Percentiles rank a stretch among this genome's conserved stretches.
Evolutionary conservation across 53 echinoderm and acorn worm species (phyloP).

Genomic region (Crossaster papposus): DNA sequence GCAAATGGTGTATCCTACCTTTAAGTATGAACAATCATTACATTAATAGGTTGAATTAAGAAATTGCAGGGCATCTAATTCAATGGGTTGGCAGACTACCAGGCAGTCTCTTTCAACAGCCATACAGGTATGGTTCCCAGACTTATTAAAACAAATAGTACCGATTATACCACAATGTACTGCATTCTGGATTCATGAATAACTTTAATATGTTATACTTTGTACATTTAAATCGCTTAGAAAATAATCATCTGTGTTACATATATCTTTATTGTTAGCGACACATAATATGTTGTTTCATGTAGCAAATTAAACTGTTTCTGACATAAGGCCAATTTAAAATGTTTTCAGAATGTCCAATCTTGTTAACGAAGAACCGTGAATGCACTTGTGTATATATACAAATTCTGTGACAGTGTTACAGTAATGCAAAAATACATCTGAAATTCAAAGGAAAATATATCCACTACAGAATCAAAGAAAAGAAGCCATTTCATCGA

Average conservation of each 20-base stretch:
- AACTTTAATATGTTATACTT: neutral
- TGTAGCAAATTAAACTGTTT: neutral
- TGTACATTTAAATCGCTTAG: neutral
- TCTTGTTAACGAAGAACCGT: no score
- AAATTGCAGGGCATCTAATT: neutral
- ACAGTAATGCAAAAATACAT: neutral
- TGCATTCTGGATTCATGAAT: neutral
- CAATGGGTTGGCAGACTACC: no score
- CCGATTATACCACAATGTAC: neutral
- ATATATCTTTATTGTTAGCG: slow-evolving; percentile 23
- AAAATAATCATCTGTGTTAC: slow-evolving; percentile 29
- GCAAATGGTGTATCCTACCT: no score
- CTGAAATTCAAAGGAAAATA: neutral
- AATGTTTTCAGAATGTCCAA: slow-evolving; percentile 1
- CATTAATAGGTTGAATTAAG: no score
- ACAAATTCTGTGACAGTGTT: neutral
- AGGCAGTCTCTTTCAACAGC: neutral
- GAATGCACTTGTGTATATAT: neutral
- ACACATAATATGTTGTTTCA: slow-evolving; percentile 3
- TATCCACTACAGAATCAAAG: neutral
- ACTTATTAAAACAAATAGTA: neutral
- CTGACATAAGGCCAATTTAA: neutral
- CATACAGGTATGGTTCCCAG: neutral
- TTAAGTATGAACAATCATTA: no score
- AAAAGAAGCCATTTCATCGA: neutral